Evolutionary conservation across 2,797 vertebrate species (phyloP).

Genomic region (Zonotrichia albicollis): DNA sequence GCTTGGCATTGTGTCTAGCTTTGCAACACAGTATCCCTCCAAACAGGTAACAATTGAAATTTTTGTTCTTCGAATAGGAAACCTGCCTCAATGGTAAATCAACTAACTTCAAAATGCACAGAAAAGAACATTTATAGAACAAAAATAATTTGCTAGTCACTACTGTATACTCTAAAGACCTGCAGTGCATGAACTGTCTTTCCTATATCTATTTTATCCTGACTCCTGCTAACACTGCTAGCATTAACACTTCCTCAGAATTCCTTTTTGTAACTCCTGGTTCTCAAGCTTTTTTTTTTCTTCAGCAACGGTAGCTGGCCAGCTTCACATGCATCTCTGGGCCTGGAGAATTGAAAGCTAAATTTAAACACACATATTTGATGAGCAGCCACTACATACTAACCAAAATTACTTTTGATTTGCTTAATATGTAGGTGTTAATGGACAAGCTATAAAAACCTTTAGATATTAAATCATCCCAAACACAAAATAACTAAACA

Average conservation of each 20-base stretch:
- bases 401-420: neutral
- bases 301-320: neutral
- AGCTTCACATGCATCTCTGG: neutral
- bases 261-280: neutral
- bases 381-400: neutral
- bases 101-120: neutral
- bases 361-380: neutral
- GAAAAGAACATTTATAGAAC: neutral
- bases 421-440: neutral
- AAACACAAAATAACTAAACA: neutral
- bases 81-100: neutral
- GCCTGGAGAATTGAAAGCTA: neutral
- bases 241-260: neutral
- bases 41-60: neutral
- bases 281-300: neutral
- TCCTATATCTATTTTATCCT: neutral
- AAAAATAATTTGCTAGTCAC: neutral
- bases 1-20: neutral
- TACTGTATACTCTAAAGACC: neutral
- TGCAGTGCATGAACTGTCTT: neutral
- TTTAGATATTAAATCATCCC: neutral
- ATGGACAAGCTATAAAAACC: neutral
- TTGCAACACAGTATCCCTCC: neutral
- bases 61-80: neutral
- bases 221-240: neutral